Conservation (phyloP, 35 echinoderm and acorn worm species). For the Strongylocentrotus purpuratus region DNA sequence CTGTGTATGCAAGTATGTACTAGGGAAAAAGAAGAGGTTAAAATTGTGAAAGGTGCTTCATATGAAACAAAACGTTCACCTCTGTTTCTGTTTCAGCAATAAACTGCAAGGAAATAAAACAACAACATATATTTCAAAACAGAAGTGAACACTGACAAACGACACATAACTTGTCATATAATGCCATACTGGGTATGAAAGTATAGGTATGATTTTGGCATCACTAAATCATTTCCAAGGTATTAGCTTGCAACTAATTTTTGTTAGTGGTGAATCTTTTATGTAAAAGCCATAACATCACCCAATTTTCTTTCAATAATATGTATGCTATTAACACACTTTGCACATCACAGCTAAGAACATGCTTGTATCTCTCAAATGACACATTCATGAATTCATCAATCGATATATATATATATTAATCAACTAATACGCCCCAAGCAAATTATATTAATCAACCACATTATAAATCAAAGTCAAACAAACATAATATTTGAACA, state of each 20-base stretch:
- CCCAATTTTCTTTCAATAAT: neutral
- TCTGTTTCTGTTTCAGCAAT: slow-evolving; percentile 11
- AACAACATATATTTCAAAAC: neutral
- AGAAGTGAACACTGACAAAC: neutral
- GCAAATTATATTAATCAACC: neutral
- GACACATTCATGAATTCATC: neutral
- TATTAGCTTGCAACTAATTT: too few relatives aligned
- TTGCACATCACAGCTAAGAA: neutral
- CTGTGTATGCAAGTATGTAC: neutral
- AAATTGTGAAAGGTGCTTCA: neutral
- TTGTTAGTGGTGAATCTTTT: neutral
- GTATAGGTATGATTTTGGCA: too few relatives aligned
- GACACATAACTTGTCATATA: neutral
- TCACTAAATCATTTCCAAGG: too few relatives aligned
- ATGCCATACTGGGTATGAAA: too few relatives aligned
- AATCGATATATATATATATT: neutral
- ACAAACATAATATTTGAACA: neutral
- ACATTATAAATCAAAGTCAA: neutral
- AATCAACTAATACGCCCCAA: neutral
- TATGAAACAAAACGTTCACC: neutral
- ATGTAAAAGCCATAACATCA: neutral
- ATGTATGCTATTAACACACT: too few relatives aligned
- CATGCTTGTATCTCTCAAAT: neutral
- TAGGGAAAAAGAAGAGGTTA: neutral
- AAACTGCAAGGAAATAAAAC: slow-evolving; percentile 4